These are phyloP conservation scores for Falco punctatus DNA, from an alignment of 2,113 vertebrate species.

Conservation along the genomic window DNA sequence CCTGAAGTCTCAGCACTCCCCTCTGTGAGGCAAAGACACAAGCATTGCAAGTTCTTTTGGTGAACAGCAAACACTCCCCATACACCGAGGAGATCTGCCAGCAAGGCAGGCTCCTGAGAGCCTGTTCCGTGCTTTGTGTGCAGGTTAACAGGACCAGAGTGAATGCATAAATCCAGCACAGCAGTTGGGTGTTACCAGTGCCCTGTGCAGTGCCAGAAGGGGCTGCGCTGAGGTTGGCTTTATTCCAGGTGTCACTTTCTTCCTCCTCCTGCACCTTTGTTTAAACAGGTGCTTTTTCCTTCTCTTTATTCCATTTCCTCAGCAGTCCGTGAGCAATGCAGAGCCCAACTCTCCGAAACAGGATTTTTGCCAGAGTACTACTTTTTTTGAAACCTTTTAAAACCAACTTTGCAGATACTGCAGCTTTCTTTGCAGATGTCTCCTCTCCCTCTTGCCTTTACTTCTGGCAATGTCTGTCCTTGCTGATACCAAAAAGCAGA, in stretches of 20 bases:
- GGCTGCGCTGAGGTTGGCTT: neutral
- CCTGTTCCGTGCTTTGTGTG: neutral
- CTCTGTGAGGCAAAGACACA: neutral
- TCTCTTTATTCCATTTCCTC: neutral
- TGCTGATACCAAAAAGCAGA: neutral
- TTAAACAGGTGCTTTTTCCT: neutral
- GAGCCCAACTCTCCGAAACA: neutral
- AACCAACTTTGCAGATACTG: neutral
- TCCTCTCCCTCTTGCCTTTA: neutral
- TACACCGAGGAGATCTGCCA: neutral
- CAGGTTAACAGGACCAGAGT: neutral
- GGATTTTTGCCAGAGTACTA: neutral
- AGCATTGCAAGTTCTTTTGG: neutral
- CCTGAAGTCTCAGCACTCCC: neutral
- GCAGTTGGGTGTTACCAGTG: neutral
- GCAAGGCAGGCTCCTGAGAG: neutral
- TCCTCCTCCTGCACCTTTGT: neutral
- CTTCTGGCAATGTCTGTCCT: neutral
- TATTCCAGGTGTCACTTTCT: neutral
- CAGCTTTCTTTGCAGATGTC: neutral
- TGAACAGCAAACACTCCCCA: fast-evolving
- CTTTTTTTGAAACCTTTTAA: neutral
- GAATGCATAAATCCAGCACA: neutral
- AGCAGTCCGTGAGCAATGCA: neutral
- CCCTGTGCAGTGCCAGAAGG: neutral